phyloP scores from a whole-genome alignment of 2,113 vertebrate species.

The Elaphurus davidianus region DNA sequence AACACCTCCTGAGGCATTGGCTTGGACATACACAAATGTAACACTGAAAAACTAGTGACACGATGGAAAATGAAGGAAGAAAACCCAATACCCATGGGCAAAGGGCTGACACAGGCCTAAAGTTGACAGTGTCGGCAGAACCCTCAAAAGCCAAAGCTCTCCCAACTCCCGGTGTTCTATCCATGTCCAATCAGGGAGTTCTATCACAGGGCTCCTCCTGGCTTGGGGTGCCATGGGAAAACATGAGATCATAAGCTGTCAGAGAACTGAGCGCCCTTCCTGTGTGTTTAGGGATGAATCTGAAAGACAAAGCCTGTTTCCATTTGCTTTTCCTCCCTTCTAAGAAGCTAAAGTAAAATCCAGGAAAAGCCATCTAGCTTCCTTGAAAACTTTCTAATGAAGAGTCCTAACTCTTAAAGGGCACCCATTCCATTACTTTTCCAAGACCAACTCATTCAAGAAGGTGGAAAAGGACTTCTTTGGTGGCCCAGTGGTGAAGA shows the following conservation, averaged over 20 bases:
- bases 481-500: neutral
- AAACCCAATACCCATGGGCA: accelerated
- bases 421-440: neutral
- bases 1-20: neutral
- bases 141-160: no score
- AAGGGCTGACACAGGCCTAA: neutral
- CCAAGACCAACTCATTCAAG: neutral
- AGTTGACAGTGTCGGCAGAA: no score
- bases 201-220: neutral
- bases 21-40: neutral
- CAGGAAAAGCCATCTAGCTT: neutral
- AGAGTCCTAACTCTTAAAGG: neutral
- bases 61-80: neutral
- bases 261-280: neutral
- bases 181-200: neutral
- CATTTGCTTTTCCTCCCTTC: neutral
- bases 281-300: neutral
- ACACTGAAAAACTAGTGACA: neutral
- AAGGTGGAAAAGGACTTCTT: neutral
- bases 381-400: neutral
- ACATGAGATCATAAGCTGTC: neutral
- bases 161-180: neutral
- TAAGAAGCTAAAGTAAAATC: neutral
- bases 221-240: neutral
- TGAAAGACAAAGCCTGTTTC: neutral